Evolutionary conservation across 1,140 invertebrate genomes (phyloP), one percentile per base, ranked within the genome.

Genomic region (Drosophila albomicans): DNA sequence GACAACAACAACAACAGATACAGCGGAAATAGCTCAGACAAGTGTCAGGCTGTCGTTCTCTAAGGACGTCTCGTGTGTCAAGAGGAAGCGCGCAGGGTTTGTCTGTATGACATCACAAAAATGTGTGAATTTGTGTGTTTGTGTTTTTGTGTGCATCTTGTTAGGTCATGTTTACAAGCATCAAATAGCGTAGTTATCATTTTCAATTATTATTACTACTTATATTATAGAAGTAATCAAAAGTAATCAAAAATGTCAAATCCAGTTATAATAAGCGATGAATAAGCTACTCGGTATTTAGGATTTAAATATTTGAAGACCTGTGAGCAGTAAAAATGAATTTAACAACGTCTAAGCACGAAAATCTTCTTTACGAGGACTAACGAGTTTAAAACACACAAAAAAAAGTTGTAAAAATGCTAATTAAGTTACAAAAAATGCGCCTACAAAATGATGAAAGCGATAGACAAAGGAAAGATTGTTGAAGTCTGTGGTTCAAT

Each of bases 361-460:
- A 45, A 45, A 3, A 25, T 25, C 20, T 25, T 25, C 20, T 25
- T 25, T 25, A 25, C 20, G 20, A 25, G 20, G 20, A 25, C 20
- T 25, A 25, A 25, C 20, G 20, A 25, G 20, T n/a, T 45, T 11
- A 45, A 45, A 45, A 45, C 4, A 45, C 25, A 8, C 25, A 61
- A 28, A 35, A 16, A 38, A 69, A 45, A 52, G 20, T 48, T 30
- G 38, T 67, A 32, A 25, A 16, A 85, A 85, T 84, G 81, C 81
- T 81, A 85, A 85, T 85, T 81, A 81, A 85, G 66, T 85, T 25
- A 25, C 20, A 81, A 81, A 85, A 85, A 85, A 85, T 85, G 63
- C 75, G 66, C 81, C 20, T 25, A 68, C 78, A 76, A 62, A 81
- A 85, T 81, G 86, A 81, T 62, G 61, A 85, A 85, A 80, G 80